Evolutionary conservation across 2,113 vertebrate species (phyloP).

Genomic region (Cinclus mexicanus): DNA sequence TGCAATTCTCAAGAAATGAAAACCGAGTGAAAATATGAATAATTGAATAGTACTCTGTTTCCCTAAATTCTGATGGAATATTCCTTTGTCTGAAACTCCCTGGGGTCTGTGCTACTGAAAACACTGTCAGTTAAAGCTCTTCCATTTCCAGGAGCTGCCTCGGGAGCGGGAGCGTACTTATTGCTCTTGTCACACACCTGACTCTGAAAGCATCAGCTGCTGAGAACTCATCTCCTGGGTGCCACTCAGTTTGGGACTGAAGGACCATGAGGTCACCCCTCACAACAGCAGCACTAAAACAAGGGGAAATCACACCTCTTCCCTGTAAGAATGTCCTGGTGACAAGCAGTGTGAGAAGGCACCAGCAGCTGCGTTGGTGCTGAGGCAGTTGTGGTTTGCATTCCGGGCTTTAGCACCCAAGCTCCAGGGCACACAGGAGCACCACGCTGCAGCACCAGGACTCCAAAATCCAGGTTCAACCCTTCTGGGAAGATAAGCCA

Average conservation of each 20-base stretch:
- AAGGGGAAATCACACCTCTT: fast-evolving
- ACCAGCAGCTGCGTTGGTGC: background rate
- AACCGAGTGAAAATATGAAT: conserved; percentile 53
- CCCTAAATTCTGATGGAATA: background rate
- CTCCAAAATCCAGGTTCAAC: background rate
- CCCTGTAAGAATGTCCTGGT: fast-evolving
- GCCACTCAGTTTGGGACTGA: background rate
- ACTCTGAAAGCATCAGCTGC: background rate
- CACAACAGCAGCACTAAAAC: background rate
- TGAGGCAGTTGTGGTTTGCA: background rate
- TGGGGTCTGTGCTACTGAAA: conserved; percentile 13
- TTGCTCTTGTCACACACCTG: background rate
- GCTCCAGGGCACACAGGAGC: background rate
- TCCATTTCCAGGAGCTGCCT: conserved; percentile 11
- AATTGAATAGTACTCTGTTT: conserved; percentile 51
- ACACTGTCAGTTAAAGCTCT: conserved; percentile 49
- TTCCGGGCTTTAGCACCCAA: background rate
- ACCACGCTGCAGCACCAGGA: fast-evolving
- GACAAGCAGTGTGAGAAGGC: background rate
- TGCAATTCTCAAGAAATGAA: conserved; percentile 14
- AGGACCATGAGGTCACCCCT: background rate
- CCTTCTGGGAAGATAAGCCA: background rate
- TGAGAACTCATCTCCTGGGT: background rate
- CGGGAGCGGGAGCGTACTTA: background rate
- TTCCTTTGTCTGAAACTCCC: conserved; percentile 54